These are phyloP conservation scores for Pipistrellus nathusii DNA, from an alignment of 2,797 vertebrate species.

Conservation along the genomic window DNA sequence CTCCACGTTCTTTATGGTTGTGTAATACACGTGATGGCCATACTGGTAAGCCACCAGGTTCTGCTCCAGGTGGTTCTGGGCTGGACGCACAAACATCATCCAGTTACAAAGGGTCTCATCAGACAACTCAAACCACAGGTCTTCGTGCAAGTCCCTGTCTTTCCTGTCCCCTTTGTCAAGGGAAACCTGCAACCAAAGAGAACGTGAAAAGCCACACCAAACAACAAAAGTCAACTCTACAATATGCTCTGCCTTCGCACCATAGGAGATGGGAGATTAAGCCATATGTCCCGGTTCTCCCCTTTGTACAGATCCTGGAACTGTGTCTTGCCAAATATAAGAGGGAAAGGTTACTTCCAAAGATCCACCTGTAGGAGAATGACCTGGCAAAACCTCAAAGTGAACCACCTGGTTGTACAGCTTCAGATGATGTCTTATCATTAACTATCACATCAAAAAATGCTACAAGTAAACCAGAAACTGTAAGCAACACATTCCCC, in stretches of 20 bases:
- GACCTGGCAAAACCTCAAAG: background rate
- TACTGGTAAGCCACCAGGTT: constrained; percentile 99
- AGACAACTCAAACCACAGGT: constrained; percentile 96
- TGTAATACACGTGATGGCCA: constrained; percentile 97
- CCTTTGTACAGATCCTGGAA: background rate
- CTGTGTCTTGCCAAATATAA: background rate
- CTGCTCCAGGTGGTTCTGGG: constrained; percentile 98
- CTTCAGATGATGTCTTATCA: background rate
- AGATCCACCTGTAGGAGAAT: background rate
- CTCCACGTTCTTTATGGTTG: constrained; percentile 98
- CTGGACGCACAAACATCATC: constrained; percentile 99
- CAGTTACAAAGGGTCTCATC: constrained; percentile 98
- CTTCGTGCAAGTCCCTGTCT: constrained; percentile 89
- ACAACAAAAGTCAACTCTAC: constrained; percentile 41
- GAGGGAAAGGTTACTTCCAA: background rate
- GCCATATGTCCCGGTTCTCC: background rate
- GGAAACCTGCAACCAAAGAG: constrained; percentile 88
- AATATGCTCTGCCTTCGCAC: background rate
- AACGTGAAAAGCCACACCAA: constrained; percentile 65
- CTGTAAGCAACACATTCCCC: background rate
- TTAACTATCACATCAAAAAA: constrained; percentile 39
- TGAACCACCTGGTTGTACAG: background rate
- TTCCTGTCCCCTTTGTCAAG: constrained; percentile 92
- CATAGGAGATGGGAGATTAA: background rate
- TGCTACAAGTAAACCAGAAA: background rate